Base-by-base conservation (phyloP, 2,888 invertebrate species). In the Harpalus rufipes region DNA sequence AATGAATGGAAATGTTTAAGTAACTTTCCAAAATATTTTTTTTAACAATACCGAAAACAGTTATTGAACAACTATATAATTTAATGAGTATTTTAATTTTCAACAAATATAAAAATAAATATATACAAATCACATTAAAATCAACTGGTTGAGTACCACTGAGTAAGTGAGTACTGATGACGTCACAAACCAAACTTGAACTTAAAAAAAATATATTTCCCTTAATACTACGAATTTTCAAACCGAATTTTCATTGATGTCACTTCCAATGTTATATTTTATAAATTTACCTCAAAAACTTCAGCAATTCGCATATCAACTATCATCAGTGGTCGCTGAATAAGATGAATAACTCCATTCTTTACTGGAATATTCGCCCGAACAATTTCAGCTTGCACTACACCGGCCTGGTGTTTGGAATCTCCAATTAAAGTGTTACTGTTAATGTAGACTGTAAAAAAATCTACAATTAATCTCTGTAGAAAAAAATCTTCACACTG, bases 271-370 rank as follows among this genome's bases (percentile, higher is more conserved):
- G 18, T 59, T 16, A 16, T 59, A 7, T 59, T n/a, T 16, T 59
- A 59, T 68, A 65, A 86, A 91, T 93, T 93, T 92, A 97, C 97
- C 96, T 96, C 94, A 85, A 97, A 92, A 89, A 97, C 96, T 90
- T 97, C 95, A 87, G 94, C 94, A 86, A 97, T 95, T 3, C 96
- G 95, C n/a, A 96, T 96, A 89, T 97, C 97, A 80, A 97, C 96
- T 85, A 98, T 95, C 96, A 98, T 97, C 14, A 98, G 92, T 0
- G 98, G 98, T 87, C 96, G 94, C 88, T 97, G 96, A 87, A 98
- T 98, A 86, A 98, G 94, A 91, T 98, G 98, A 4, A 98, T 95
- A 0, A 98, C 97, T 44, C 98, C 98, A 89, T 98, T 98, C 89
- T 94, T 95, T 39, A 98, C 97, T 0, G 98, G 97, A 87, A 98